phyloP scores from a whole-genome alignment of 2,888 invertebrate species.

The Mechanitis mazaeus region DNA sequence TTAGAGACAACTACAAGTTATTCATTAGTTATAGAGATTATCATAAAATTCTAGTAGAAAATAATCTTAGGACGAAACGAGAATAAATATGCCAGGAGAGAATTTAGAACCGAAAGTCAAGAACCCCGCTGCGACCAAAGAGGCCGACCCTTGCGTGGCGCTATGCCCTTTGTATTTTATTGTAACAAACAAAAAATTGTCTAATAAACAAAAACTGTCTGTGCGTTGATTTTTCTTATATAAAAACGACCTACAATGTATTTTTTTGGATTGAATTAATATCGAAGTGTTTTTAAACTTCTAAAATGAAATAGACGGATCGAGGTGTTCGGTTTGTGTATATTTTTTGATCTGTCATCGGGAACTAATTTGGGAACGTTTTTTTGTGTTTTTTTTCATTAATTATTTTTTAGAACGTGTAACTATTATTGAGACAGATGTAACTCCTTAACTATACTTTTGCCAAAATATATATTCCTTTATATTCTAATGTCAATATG shows the following conservation, averaged over 20 bases:
- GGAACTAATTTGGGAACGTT: conserved; percentile 72
- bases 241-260: conserved; percentile 6
- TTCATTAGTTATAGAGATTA: conserved; percentile 72
- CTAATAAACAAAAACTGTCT: conserved; percentile 30
- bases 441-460: not conserved
- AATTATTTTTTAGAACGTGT: conserved; percentile 61
- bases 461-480: too few species aligned
- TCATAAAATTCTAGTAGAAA: conserved; percentile 72
- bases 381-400: conserved; percentile 67
- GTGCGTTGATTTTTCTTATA: conserved; percentile 16
- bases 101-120: conserved; percentile 62
- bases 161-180: conserved; percentile 52
- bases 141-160: conserved; percentile 63
- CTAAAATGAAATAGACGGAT: not conserved
- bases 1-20: conserved; percentile 49
- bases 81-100: conserved; percentile 71
- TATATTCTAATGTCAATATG: too few species aligned
- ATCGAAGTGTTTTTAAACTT: conserved; percentile 8
- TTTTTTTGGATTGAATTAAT: conserved; percentile 3
- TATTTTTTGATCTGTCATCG: conserved; percentile 66
- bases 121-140: conserved; percentile 63
- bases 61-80: conserved; percentile 56
- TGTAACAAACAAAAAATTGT: conserved; percentile 47
- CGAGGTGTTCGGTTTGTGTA: conserved; percentile 15
- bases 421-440: not conserved